Evolutionary conservation across 2,797 vertebrate genomes (phyloP), one percentile per base, ranked within the genome.

Genomic region (Dromococcyx pavoninus): DNA sequence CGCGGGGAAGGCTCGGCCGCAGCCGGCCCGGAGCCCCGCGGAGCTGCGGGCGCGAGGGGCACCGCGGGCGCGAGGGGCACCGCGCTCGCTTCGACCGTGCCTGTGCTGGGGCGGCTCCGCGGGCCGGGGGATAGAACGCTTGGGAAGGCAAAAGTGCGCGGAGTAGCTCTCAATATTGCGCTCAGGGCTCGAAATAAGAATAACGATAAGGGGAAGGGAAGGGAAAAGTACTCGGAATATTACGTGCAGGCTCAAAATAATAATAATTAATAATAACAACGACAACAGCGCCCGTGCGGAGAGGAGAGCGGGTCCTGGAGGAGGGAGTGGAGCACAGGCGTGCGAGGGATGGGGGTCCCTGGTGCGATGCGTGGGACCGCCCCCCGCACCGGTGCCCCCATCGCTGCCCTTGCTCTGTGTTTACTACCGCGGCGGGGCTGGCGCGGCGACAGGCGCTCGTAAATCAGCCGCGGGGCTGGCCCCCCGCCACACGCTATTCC

Each of bases 401-500:
- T 74, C 50, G 35, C 91, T 56, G 91, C 82, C 82, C 60, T 86
- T 80, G 28, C 86, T 60, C 78, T 80, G 37, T 97, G 96, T 97
- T 98, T 97, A 97, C 97, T 97, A 97, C 94, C 94, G 74, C 92
- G 84, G 91, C 91, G 96, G 74, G 81, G 92, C 98, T 97, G 98
- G 97, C 98, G 97, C 85, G 89, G 96, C 57, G 95, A 92, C 96
- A 94, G 93, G 91, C 91, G 89, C 95, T 98, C 95, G 89, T 98
- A 98, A 98, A 98, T 97, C 97, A 96, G 93, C 94, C 96, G 95
- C 97, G 95, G 95, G 97, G 92, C 97, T 97, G 97, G 97, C 97
- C 91, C 91, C 85, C 82, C 94, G 97, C 97, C 97, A 97, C 97
- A 97, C 85, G 91, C 98, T 98, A 97, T 98, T 98, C 98, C 97